Base-by-base conservation (phyloP, 2,113 vertebrate species). In the Hydrochoerus hydrochaeris region DNA sequence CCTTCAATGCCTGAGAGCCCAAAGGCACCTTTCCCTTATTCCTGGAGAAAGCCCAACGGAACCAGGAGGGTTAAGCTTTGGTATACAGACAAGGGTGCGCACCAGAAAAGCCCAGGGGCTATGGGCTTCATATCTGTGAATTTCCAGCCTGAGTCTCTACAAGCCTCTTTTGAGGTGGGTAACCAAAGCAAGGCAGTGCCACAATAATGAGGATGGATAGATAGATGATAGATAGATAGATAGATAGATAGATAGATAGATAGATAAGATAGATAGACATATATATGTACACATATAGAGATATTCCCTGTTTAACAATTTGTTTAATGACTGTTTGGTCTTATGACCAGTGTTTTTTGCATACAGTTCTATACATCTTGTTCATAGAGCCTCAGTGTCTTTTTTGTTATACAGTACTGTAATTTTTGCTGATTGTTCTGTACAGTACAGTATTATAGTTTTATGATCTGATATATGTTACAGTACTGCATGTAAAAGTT, bases 61-160 rank as follows among this genome's bases (percentile, higher is more conserved):
- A 57, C 30, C 73, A 90, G 22, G 58, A 71, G 12, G 4, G 24
- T 58, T 91, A 67, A 91, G 20, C 35, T 19, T 84, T 69, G n/a
- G 12, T 10, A 28, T 85, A 22, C 44, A 93, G 86, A 88, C 6
- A 1, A 94, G n/a, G 2, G 44, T 77, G 71, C 52, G 11, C 7
- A 46, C 44, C 65, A 93, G 60, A 85, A 78, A n/a, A 96, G 12
- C n/a, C 54, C 85, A 26, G 16, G 7, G 5, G 1, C 6, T 90
- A 9, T n/a, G 17, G n/a, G n/a, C 65, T 97, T 97, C 58, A 35
- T 67, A 65, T 54, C 58, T 90, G 62, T 38, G 75, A 13, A 58
- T 78, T 78, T 96, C 60, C 58, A 46, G 65, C 86, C 49, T 89
- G 3, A 0, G 84, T 90, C 41, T 96, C 67, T 9, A 54, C 14